Conservation (phyloP, 1,140 invertebrate species). For the Amyelois transitella region DNA sequence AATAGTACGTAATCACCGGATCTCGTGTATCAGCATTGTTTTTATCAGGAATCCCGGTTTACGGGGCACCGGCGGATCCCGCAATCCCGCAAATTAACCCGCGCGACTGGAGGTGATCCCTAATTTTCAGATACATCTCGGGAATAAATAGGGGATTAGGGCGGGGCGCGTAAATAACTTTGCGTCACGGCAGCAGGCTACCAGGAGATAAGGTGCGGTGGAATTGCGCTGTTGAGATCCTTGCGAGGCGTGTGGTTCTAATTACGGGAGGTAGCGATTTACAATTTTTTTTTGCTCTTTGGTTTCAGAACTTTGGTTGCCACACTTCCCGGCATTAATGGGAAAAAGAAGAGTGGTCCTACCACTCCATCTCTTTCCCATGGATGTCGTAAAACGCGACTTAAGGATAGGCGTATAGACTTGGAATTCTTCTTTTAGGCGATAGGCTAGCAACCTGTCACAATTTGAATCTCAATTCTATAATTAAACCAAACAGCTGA, state of each 20-base stretch:
- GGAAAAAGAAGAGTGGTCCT: too few relatives aligned
- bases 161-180: conserved; percentile 64
- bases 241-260: conserved; percentile 3
- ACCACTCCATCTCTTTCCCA: too few relatives aligned
- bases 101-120: conserved; percentile 53
- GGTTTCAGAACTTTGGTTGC: too few relatives aligned
- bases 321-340: too few relatives aligned
- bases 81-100: conserved; percentile 61
- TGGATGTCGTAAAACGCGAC: too few relatives aligned
- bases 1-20: conserved; percentile 16
- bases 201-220: conserved; percentile 51
- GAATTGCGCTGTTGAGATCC: conserved; percentile 41
- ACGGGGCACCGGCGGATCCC: conserved; percentile 14
- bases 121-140: conserved; percentile 73
- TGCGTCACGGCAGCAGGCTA: conserved; percentile 44
- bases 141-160: conserved; percentile 72
- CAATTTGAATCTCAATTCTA: too few relatives aligned
- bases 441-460: too few relatives aligned
- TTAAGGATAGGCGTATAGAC: too few relatives aligned
- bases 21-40: conserved; percentile 21
- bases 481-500: too few relatives aligned
- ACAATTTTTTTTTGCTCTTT: too few relatives aligned
- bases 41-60: conserved; percentile 19
- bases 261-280: neutral
- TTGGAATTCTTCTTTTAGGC: too few relatives aligned